Percentiles rank a stretch among this genome's conserved stretches.
phyloP scores from a whole-genome alignment of 2,888 invertebrate species.

The Drosophila yooni region DNA sequence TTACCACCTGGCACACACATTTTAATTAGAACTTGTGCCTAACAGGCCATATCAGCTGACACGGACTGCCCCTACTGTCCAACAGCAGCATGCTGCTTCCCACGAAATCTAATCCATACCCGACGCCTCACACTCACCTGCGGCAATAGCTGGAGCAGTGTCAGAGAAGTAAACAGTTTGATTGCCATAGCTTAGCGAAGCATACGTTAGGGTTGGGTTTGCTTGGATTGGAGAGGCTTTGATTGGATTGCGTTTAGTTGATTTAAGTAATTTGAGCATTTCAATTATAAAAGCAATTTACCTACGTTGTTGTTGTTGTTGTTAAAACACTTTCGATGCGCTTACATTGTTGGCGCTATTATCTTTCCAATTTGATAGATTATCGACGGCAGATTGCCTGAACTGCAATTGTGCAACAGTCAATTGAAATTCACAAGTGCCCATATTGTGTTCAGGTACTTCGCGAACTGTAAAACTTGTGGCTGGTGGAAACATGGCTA shows the following conservation, averaged over 20 bases:
- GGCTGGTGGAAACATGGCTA: slow-evolving; percentile 34
- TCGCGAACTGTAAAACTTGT: slow-evolving; percentile 25
- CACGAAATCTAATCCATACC: slow-evolving; percentile 18
- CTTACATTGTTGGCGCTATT: slow-evolving; percentile 47
- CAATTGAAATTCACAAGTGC: slow-evolving; percentile 45
- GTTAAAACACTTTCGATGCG: slow-evolving; percentile 19
- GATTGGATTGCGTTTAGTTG: slow-evolving; percentile 26
- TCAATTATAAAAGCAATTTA: slow-evolving; percentile 75
- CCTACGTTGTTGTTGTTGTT: slow-evolving; percentile 25
- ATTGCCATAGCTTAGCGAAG: slow-evolving; percentile 41
- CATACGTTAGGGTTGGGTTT: slow-evolving; percentile 12
- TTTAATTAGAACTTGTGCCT: slow-evolving; percentile 75
- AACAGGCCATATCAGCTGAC: slow-evolving; percentile 36
- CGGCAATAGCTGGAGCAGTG: not conserved
- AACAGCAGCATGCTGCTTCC: slow-evolving; percentile 4
- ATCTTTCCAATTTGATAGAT: slow-evolving; percentile 52
- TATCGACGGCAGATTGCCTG: not conserved
- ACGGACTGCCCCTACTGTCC: slow-evolving; percentile 2
- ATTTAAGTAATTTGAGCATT: slow-evolving; percentile 64
- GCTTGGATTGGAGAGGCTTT: slow-evolving; percentile 30
- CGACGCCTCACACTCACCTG: slow-evolving; percentile 5
- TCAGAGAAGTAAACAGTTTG: slow-evolving; percentile 20
- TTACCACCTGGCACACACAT: slow-evolving; percentile 75
- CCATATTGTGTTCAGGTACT: not conserved
- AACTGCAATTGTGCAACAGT: slow-evolving; percentile 18